A percentile compares a stretch with the other conserved stretches of the same genome.
These are phyloP conservation scores for Chrysemys picta DNA, from an alignment of 2,113 vertebrate genomes.

Conservation along the genomic window DNA sequence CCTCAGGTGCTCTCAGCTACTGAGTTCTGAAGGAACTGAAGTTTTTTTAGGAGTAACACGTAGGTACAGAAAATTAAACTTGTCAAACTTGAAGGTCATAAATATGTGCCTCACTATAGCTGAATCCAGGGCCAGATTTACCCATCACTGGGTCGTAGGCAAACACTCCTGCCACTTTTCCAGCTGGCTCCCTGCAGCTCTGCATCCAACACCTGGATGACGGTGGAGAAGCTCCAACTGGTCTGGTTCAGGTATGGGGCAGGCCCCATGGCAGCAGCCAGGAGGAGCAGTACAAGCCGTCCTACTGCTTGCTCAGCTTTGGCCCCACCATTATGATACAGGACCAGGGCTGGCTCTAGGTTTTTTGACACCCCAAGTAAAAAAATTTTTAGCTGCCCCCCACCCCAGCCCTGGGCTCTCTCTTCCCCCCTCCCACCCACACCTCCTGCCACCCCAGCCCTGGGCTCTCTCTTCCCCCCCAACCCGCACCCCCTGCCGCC, in stretches of 20 bases:
- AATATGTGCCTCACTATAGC: not conserved
- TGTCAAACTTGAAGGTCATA: not conserved
- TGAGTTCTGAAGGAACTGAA: conserved; percentile 28
- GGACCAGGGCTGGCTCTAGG: not conserved
- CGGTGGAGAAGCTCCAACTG: not conserved
- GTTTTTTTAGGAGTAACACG: conserved; percentile 10
- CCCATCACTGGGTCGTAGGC: not conserved
- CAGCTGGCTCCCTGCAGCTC: not conserved
- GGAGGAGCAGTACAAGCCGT: not conserved
- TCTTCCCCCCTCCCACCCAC: too few relatives aligned
- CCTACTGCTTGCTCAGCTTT: not conserved
- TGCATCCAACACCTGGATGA: not conserved
- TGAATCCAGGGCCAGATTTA: not conserved
- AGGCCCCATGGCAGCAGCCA: not conserved
- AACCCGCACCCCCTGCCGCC: too few relatives aligned
- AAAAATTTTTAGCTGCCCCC: too few relatives aligned
- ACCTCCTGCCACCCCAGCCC: too few relatives aligned
- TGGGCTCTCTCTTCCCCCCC: too few relatives aligned
- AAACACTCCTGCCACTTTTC: not conserved
- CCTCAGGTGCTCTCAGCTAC: conserved; percentile 30
- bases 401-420: too few relatives aligned
- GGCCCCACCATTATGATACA: not conserved
- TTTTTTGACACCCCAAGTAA: too few relatives aligned
- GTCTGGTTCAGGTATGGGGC: not conserved
- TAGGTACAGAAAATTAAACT: not conserved